Percentiles rank a stretch among this genome's conserved stretches.
These are phyloP conservation scores for Druceiella hillmani DNA, from an alignment of 2,888 invertebrate species.

Conservation along the genomic window DNA sequence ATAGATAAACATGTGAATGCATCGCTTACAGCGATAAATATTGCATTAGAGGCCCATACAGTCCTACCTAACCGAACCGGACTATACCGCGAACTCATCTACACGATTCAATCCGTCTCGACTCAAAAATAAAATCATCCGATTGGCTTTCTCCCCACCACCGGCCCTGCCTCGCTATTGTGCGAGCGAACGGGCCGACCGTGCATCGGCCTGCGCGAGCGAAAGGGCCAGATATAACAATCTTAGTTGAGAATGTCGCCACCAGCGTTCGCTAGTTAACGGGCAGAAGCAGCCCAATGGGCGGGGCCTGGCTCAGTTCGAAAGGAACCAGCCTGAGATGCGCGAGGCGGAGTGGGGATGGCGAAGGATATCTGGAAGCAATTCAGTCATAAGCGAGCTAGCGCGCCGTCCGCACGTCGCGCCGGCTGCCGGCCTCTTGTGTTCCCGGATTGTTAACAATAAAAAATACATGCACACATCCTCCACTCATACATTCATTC, in stretches of 20 bases:
- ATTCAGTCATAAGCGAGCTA: constrained; percentile 45
- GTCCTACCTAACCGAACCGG: constrained; percentile 54
- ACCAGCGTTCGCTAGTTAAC: too few species aligned
- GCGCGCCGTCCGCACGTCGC: constrained; percentile 31
- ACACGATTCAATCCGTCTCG: constrained; percentile 51
- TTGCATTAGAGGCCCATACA: constrained; percentile 46
- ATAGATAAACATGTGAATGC: too few species aligned
- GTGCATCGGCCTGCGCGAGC: constrained; percentile 29
- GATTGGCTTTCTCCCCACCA: constrained; percentile 51
- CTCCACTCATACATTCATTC: not conserved
- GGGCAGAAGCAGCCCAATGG: constrained; percentile 53
- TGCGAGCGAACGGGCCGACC: constrained; percentile 39
- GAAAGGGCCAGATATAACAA: constrained; percentile 49
- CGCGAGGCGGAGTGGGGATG: constrained; percentile 59
- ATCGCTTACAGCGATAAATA: too few species aligned
- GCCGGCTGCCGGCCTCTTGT: constrained; percentile 33
- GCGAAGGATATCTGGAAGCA: constrained; percentile 56
- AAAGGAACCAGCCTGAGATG: constrained; percentile 56
- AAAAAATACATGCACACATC: not conserved
- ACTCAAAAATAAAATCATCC: too few species aligned
- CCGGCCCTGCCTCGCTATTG: too few species aligned
- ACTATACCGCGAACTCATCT: too few species aligned
- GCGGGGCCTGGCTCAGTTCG: constrained; percentile 58
- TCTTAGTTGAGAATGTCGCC: too few species aligned
- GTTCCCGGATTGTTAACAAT: constrained; percentile 28